phyloP scores from a whole-genome alignment of 2,797 vertebrate species.

The Megalops cyprinoides region DNA sequence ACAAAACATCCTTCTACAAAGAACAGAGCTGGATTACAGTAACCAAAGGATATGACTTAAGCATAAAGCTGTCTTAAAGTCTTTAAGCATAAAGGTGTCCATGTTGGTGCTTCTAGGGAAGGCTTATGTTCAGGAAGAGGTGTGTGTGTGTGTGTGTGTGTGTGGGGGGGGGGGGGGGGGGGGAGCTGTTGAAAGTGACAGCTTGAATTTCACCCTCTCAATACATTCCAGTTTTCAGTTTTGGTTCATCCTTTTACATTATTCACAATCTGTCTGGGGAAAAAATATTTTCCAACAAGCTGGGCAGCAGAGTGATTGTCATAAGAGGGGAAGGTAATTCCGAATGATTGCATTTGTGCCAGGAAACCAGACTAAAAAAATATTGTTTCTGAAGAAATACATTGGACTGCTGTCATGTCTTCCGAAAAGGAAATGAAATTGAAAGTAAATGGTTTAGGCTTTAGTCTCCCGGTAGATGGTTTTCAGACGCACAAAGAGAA shows the following conservation, averaged over 20 bases:
- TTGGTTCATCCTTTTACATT: conserved; percentile 74
- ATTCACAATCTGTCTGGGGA: conserved; percentile 74
- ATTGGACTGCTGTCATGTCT: conserved; percentile 64
- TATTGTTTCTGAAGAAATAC: conserved; percentile 74
- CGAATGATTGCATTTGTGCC: conserved; percentile 76
- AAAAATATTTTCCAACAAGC: conserved; percentile 74
- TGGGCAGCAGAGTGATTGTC: conserved; percentile 67
- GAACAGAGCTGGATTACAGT: too few species aligned
- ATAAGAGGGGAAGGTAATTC: conserved; percentile 71
- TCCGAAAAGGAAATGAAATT: conserved; percentile 70
- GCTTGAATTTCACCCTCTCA: not conserved
- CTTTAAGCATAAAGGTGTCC: too few species aligned
- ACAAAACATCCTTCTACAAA: too few species aligned
- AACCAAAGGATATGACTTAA: too few species aligned
- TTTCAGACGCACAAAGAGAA: conserved; percentile 31
- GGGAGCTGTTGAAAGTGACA: not conserved
- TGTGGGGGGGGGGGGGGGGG: too few species aligned
- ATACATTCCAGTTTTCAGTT: conserved; percentile 35
- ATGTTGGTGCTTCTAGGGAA: too few species aligned
- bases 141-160: too few species aligned
- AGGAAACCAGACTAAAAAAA: conserved; percentile 75
- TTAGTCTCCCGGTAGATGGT: conserved; percentile 34
- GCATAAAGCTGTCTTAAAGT: too few species aligned
- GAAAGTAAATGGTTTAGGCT: conserved; percentile 67
- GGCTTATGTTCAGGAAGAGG: not conserved